Conservation (phyloP, 2,113 vertebrate genomes). For the Misgurnus anguillicaudatus region DNA sequence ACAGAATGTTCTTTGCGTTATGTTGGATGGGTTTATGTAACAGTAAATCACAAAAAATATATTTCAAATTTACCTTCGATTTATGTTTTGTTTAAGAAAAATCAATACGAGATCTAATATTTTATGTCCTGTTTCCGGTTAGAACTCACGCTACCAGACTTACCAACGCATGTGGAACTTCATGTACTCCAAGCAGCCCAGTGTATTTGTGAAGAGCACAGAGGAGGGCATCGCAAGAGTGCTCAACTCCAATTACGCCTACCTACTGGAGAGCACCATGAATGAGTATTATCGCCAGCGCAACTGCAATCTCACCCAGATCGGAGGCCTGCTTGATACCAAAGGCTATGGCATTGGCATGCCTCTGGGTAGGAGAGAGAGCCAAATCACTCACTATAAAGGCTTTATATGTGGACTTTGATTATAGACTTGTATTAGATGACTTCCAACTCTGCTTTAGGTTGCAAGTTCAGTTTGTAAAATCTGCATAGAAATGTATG, state of each 20-base stretch:
- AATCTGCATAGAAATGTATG: neutral
- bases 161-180: conserved; percentile 99
- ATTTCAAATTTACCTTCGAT: too few relatives aligned
- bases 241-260: conserved; percentile 97
- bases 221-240: conserved; percentile 96
- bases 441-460: neutral
- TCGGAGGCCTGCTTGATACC: conserved; percentile 97
- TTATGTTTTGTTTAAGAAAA: too few relatives aligned
- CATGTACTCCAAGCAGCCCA: conserved; percentile 98
- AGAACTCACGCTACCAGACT: conserved; percentile 99
- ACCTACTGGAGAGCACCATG: conserved; percentile 98
- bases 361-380: conserved; percentile 83
- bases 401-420: neutral
- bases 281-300: conserved; percentile 97
- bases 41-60: too few relatives aligned
- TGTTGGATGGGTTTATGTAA: too few relatives aligned
- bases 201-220: conserved; percentile 97
- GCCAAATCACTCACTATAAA: neutral
- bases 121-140: conserved; percentile 30
- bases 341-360: conserved; percentile 99
- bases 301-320: conserved; percentile 99
- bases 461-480: neutral
- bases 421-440: neutral
- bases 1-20: too few relatives aligned
- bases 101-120: neutral